A percentile compares a stretch with the other conserved stretches of the same genome.
These are phyloP conservation scores for Cylas formicarius DNA, from an alignment of 1,140 invertebrate species.

Conservation along the genomic window DNA sequence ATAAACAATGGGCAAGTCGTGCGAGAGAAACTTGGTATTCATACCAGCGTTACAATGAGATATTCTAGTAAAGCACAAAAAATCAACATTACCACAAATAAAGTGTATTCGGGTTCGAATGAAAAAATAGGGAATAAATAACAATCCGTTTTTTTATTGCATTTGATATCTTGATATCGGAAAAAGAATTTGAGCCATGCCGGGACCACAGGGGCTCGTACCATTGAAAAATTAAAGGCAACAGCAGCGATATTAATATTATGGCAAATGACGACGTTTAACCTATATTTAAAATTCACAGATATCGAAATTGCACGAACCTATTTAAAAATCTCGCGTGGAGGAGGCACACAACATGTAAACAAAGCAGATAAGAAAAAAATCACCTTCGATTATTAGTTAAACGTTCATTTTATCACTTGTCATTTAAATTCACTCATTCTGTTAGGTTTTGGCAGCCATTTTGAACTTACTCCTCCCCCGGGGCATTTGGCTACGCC, in stretches of 20 bases:
- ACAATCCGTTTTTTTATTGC: slow-evolving; percentile 17
- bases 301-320: slow-evolving; percentile 12
- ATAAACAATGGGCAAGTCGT: no score
- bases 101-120: neutral
- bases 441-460: slow-evolving; percentile 34
- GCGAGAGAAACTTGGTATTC: no score
- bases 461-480: slow-evolving; percentile 37
- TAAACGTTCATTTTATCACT: slow-evolving; percentile 24
- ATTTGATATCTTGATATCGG: slow-evolving; percentile 7
- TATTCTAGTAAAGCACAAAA: no score
- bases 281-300: slow-evolving; percentile 35
- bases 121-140: neutral
- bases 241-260: slow-evolving; percentile 2
- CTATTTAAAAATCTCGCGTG: neutral
- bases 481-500: slow-evolving; percentile 11
- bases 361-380: slow-evolving; percentile 16
- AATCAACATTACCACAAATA: neutral
- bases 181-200: slow-evolving; percentile 6
- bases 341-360: slow-evolving; percentile 4
- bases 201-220: no score
- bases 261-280: slow-evolving; percentile 33
- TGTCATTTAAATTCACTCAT: slow-evolving; percentile 33
- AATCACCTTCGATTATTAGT: slow-evolving; percentile 25
- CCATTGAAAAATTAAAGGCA: no score
- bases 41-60: no score